Evolutionary conservation across 2,888 invertebrate genomes (phyloP).

Genomic region (Lagria hirta): DNA sequence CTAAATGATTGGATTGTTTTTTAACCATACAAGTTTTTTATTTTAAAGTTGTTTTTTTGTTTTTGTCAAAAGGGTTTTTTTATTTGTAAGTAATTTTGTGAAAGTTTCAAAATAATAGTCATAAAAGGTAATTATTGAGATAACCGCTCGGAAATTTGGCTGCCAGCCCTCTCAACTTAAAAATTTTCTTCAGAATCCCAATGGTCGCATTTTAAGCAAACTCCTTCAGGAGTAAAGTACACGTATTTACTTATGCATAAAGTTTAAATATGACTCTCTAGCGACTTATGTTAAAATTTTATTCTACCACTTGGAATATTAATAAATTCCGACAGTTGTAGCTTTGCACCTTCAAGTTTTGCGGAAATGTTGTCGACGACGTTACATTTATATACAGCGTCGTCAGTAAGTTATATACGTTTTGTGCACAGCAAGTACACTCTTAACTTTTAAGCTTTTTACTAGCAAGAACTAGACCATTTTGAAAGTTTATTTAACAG

Average conservation of each 20-base stretch:
- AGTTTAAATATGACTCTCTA: conserved; percentile 41
- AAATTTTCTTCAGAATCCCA: conserved; percentile 31
- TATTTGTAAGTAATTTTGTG: too few relatives aligned
- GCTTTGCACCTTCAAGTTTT: conserved; percentile 24
- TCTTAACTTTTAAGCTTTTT: conserved; percentile 11
- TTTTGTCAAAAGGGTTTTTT: too few relatives aligned
- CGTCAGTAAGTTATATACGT: background rate
- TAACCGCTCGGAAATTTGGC: too few relatives aligned
- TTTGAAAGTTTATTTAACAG: conserved; percentile 13
- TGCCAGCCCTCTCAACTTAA: too few relatives aligned
- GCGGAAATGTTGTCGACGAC: conserved; percentile 16
- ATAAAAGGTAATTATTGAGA: too few relatives aligned
- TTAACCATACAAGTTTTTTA: too few relatives aligned
- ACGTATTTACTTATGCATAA: conserved; percentile 40
- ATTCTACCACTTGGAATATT: conserved; percentile 32
- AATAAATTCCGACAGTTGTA: conserved; percentile 33
- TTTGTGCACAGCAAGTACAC: conserved; percentile 10
- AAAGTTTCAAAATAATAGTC: too few relatives aligned
- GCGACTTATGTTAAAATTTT: conserved; percentile 36
- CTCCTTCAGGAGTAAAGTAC: conserved; percentile 31
- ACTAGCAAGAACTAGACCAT: conserved; percentile 2
- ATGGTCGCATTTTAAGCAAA: conserved; percentile 19
- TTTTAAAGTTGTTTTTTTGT: too few relatives aligned
- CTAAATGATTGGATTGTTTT: too few relatives aligned
- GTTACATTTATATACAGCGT: conserved; percentile 6